Evolutionary conservation across 1,140 invertebrate species (phyloP).

Genomic region (Drosophila truncata): DNA sequence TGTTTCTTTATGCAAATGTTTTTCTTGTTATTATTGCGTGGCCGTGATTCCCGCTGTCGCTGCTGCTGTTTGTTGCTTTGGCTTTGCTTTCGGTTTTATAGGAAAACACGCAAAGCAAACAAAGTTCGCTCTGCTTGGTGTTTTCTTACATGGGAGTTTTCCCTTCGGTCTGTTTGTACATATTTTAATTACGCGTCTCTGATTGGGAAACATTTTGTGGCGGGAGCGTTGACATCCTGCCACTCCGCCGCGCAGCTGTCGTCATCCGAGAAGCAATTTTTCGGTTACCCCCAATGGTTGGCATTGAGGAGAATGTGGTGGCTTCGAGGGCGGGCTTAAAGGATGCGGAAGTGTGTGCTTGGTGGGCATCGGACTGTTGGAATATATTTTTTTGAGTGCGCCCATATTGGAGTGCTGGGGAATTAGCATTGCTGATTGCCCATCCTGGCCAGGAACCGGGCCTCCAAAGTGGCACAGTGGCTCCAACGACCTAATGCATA

Average conservation of each 20-base stretch:
- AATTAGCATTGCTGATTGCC: conserved; percentile 57
- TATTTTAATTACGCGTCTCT: conserved; percentile 82
- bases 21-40: conserved; percentile 78
- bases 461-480: conserved; percentile 13
- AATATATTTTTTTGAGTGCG: conserved; percentile 16
- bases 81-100: conserved; percentile 74
- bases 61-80: conserved; percentile 44
- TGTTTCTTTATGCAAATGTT: conserved; percentile 84
- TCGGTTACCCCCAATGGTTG: conserved; percentile 49
- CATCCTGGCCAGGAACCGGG: conserved; percentile 10
- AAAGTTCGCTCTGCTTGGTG: conserved; percentile 54
- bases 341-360: conserved; percentile 40
- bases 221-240: conserved; percentile 60
- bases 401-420: conserved; percentile 12
- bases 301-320: conserved; percentile 19
- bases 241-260: conserved; percentile 62
- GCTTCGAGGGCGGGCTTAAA: conserved; percentile 15
- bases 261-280: conserved; percentile 47
- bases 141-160: conserved; percentile 50
- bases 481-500: conserved; percentile 52
- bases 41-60: conserved; percentile 44
- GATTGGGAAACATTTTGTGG: conserved; percentile 68
- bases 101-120: conserved; percentile 81
- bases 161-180: conserved; percentile 72
- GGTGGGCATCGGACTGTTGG: conserved; percentile 35